These are phyloP conservation scores for Ostrea denselamellosa DNA, from an alignment of 1,140 invertebrate genomes.

Conservation along the genomic window DNA sequence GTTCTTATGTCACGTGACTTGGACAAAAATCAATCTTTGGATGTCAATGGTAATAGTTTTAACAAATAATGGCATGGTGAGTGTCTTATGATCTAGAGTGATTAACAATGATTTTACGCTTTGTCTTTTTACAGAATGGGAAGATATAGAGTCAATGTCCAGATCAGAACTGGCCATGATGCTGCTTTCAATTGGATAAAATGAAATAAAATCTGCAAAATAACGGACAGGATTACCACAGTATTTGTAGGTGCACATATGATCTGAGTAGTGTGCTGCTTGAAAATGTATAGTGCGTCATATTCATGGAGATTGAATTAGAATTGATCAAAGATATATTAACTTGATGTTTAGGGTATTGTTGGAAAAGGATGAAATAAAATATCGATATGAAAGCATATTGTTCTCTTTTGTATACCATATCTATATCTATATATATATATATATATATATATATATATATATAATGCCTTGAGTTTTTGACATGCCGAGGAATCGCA, in stretches of 20 bases:
- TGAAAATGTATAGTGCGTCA: too few relatives aligned
- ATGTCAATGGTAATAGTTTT: neutral
- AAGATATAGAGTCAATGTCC: constrained; percentile 15
- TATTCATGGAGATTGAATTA: too few relatives aligned
- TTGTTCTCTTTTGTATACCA: too few relatives aligned
- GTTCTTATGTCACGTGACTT: constrained; percentile 18
- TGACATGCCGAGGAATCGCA: too few relatives aligned
- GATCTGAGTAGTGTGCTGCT: too few relatives aligned
- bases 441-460: too few relatives aligned
- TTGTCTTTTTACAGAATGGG: neutral
- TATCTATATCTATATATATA: too few relatives aligned
- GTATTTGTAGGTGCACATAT: neutral
- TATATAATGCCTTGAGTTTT: too few relatives aligned
- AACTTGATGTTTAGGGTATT: too few relatives aligned
- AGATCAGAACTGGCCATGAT: constrained; percentile 1
- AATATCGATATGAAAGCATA: too few relatives aligned
- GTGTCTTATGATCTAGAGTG: neutral
- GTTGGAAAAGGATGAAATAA: too few relatives aligned
- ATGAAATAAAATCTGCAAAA: neutral
- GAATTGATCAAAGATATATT: too few relatives aligned
- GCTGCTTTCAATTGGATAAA: neutral
- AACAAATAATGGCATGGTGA: neutral
- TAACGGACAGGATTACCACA: neutral
- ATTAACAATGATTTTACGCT: neutral
- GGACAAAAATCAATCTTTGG: constrained; percentile 7